Percentiles rank a stretch among this genome's conserved stretches.
Evolutionary conservation across 2,113 vertebrate genomes (phyloP).

Genomic region (Speoplatyrhinus poulsoni): DNA sequence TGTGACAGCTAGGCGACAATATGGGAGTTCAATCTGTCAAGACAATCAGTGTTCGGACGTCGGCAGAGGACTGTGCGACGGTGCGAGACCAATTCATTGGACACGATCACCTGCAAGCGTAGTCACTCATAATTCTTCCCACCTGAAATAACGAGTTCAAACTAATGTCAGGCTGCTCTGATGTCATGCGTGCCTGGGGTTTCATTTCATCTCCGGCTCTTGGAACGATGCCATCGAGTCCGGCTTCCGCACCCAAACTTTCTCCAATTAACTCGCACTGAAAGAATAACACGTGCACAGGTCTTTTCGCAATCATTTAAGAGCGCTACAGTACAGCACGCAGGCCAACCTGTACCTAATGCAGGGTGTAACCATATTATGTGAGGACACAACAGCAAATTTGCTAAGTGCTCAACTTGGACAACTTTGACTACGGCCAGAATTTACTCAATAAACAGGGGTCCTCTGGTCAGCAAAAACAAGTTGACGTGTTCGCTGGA

Average conservation of each 20-base stretch:
- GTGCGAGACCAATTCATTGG: conserved; percentile 71
- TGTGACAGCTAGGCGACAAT: conserved; percentile 70
- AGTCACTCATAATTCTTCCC: conserved; percentile 73
- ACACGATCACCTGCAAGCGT: conserved; percentile 68
- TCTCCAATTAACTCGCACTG: conserved; percentile 60
- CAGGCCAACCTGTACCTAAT: conserved; percentile 11
- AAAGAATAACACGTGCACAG: conserved; percentile 59
- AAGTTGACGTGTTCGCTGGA: not conserved
- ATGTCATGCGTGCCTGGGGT: conserved; percentile 71
- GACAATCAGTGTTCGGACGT: conserved; percentile 66
- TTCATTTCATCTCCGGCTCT: conserved; percentile 70
- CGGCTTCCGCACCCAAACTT: conserved; percentile 55
- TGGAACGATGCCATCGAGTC: conserved; percentile 58
- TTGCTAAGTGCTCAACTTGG: not conserved
- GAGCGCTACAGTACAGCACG: conserved; percentile 27
- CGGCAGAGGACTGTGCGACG: conserved; percentile 55
- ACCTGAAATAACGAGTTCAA: conserved; percentile 75
- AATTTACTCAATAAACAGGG: not conserved
- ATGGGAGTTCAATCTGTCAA: conserved; percentile 71
- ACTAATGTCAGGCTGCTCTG: conserved; percentile 71
- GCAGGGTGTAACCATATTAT: not conserved
- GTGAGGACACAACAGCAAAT: not conserved
- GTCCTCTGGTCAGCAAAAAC: too few relatives aligned
- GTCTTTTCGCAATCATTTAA: conserved; percentile 52
- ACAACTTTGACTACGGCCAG: not conserved